A percentile compares a stretch with the other conserved stretches of the same genome.
These are phyloP conservation scores for Eristalinus sepulchralis DNA, from an alignment of 2,888 invertebrate genomes.

Conservation along the genomic window DNA sequence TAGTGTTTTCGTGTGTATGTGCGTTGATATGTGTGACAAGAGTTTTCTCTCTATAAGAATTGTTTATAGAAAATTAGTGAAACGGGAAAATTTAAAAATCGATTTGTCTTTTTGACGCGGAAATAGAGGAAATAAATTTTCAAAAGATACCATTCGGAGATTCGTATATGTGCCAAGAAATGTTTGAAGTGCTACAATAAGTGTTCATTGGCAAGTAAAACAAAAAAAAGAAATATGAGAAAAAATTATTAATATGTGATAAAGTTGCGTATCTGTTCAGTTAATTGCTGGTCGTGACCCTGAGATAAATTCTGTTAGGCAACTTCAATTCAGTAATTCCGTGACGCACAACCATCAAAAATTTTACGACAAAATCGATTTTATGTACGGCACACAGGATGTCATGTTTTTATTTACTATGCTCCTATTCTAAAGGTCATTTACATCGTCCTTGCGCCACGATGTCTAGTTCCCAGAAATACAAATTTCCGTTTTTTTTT, in stretches of 20 bases:
- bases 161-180: slow-evolving; percentile 8
- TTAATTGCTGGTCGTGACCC: slow-evolving; percentile 40
- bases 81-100: background rate
- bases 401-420: slow-evolving; percentile 29
- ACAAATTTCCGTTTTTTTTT: background rate
- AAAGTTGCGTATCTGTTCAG: slow-evolving; percentile 3
- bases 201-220: background rate
- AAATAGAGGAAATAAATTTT: background rate
- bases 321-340: background rate
- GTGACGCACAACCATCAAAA: slow-evolving; percentile 19
- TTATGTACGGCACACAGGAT: slow-evolving; percentile 4
- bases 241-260: background rate
- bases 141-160: background rate
- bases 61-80: background rate
- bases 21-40: background rate
- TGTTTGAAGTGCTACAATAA: background rate
- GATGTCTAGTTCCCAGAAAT: slow-evolving; percentile 34
- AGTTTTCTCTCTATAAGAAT: slow-evolving; percentile 19
- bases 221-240: background rate
- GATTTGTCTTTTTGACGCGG: background rate
- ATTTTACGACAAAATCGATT: slow-evolving; percentile 42
- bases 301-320: background rate
- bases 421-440: slow-evolving; percentile 21
- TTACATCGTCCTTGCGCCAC: slow-evolving; percentile 42
- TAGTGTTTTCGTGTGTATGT: slow-evolving; percentile 28